phyloP scores from a whole-genome alignment of 37 sponge, comb jelly and placozoan genomes.

The Mnemiopsis leidyi region DNA sequence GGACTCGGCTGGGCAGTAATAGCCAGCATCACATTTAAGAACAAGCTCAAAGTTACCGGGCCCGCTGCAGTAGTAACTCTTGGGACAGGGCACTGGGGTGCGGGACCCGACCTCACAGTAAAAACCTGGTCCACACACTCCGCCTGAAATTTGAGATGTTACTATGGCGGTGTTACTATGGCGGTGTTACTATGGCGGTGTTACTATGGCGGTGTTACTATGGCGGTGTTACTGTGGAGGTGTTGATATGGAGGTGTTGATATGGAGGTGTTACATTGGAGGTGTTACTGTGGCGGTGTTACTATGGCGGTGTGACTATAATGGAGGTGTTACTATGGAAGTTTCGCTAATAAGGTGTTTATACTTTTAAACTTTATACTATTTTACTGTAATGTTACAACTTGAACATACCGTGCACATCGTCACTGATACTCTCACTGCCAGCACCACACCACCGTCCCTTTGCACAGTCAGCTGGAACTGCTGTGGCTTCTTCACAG shows the following conservation, averaged over 20 bases:
- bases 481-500: slow-evolving; percentile 56
- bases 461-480: slow-evolving; percentile 5
- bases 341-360: too few relatives aligned
- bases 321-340: too few relatives aligned
- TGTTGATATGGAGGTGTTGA: too few relatives aligned
- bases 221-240: too few relatives aligned
- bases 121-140: slow-evolving; percentile 60
- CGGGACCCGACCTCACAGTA: slow-evolving; percentile 60
- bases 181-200: too few relatives aligned
- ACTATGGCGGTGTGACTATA: too few relatives aligned
- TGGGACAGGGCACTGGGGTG: slow-evolving; percentile 63
- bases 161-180: too few relatives aligned
- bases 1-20: slow-evolving; percentile 61
- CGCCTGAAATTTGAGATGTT: slow-evolving; percentile 60
- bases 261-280: too few relatives aligned
- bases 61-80: slow-evolving; percentile 52
- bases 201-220: too few relatives aligned
- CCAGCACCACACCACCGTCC: slow-evolving; percentile 65
- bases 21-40: slow-evolving; percentile 62
- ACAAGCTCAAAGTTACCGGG: not conserved
- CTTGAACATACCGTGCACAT: slow-evolving; percentile 57
- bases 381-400: too few relatives aligned
- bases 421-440: not conserved
- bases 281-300: too few relatives aligned
- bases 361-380: too few relatives aligned